Evolutionary conservation across 2,113 vertebrate genomes (phyloP).

Genomic region (Corythornis vintsioides): DNA sequence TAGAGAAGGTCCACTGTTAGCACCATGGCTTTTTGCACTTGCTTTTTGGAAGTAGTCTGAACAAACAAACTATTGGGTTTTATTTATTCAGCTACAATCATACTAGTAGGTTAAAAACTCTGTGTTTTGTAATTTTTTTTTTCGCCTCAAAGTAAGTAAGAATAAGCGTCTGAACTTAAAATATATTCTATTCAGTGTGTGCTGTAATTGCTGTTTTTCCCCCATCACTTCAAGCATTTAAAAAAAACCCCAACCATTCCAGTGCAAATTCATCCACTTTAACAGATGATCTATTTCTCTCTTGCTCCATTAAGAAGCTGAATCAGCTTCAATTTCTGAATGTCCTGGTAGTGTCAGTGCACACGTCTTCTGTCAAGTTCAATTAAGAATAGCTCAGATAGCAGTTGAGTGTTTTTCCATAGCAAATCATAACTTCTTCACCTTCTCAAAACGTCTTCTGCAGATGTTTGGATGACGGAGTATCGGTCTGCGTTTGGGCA

Average conservation of each 20-base stretch:
- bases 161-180: not conserved
- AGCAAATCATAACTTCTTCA: slow-evolving; percentile 30
- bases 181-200: not conserved
- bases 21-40: not conserved
- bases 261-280: not conserved
- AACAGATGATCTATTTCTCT: slow-evolving; percentile 24
- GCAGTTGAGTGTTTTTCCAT: slow-evolving; percentile 43
- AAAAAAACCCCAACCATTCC: not conserved
- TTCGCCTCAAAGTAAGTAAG: not conserved
- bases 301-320: slow-evolving; percentile 31
- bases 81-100: not conserved
- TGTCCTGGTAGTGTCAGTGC: slow-evolving; percentile 42
- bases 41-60: not conserved
- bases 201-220: not conserved
- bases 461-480: not conserved
- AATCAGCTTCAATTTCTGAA: slow-evolving; percentile 44
- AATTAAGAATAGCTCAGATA: slow-evolving; percentile 46
- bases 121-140: not conserved
- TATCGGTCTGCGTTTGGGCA: slow-evolving; percentile 2
- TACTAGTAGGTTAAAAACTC: not conserved
- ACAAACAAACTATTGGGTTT: not conserved
- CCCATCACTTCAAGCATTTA: not conserved
- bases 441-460: slow-evolving; percentile 21
- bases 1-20: not conserved
- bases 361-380: slow-evolving; percentile 52